Conservation (phyloP, 2,888 invertebrate genomes). For the Cecidostiba fungosa region DNA sequence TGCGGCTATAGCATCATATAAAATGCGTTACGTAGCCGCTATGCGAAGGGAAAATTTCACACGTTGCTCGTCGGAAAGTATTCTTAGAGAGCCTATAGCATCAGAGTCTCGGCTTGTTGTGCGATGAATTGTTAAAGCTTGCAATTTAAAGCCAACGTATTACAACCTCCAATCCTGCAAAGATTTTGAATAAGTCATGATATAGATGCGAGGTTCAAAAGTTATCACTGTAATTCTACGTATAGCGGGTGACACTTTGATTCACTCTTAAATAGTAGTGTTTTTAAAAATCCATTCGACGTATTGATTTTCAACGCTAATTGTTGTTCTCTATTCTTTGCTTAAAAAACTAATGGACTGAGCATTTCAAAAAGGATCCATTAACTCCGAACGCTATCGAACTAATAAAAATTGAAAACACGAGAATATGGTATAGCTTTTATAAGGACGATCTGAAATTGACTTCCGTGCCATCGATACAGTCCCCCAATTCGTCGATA, state of each 20-base stretch:
- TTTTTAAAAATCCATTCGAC: too few relatives aligned
- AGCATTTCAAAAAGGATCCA: too few relatives aligned
- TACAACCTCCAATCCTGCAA: background rate
- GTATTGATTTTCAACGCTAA: background rate
- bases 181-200: background rate
- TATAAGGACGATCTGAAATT: too few relatives aligned
- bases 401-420: background rate
- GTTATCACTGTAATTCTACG: background rate
- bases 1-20: slow-evolving; percentile 7
- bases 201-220: background rate
- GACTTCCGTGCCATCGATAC: too few relatives aligned
- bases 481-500: background rate
- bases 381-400: too few relatives aligned
- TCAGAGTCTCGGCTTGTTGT: background rate
- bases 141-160: background rate
- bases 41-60: background rate
- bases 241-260: too few relatives aligned
- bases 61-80: slow-evolving; percentile 12
- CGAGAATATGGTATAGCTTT: background rate
- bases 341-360: too few relatives aligned
- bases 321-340: background rate
- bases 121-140: background rate
- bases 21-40: slow-evolving; percentile 11
- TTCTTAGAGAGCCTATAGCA: slow-evolving; percentile 18
- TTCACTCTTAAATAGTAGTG: too few relatives aligned